A percentile compares a stretch with the other conserved stretches of the same genome.
These are phyloP conservation scores for Gerosis bhagava DNA, from an alignment of 2,888 invertebrate species.

Conservation along the genomic window DNA sequence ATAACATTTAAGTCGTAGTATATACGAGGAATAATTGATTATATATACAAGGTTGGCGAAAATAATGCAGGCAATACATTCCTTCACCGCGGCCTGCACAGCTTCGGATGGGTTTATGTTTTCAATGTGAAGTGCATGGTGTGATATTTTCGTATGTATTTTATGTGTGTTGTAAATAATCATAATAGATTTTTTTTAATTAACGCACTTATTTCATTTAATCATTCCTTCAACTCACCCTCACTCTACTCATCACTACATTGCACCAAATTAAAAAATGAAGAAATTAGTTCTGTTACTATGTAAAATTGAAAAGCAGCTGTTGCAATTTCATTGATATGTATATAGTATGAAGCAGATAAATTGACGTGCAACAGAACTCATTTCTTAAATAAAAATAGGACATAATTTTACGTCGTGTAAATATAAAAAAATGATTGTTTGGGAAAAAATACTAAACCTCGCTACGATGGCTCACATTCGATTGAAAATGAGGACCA, in stretches of 20 bases:
- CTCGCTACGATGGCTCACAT: slow-evolving; percentile 6
- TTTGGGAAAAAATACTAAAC: slow-evolving; percentile 23
- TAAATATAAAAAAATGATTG: slow-evolving; percentile 22
- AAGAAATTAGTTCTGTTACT: slow-evolving; percentile 43
- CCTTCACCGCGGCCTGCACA: slow-evolving; percentile 68
- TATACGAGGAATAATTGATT: slow-evolving; percentile 34
- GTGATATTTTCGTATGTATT: slow-evolving; percentile 68
- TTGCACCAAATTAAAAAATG: slow-evolving; percentile 38
- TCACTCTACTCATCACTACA: slow-evolving; percentile 55
- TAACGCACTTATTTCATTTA: slow-evolving; percentile 78
- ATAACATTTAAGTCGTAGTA: slow-evolving; percentile 35
- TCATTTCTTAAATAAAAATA: slow-evolving; percentile 22
- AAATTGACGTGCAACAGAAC: slow-evolving; percentile 28
- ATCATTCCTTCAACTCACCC: slow-evolving; percentile 63
- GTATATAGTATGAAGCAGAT: no score
- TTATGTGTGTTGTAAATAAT: slow-evolving; percentile 75
- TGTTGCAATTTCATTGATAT: no score
- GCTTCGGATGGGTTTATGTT: slow-evolving; percentile 67
- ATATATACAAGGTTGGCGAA: slow-evolving; percentile 34
- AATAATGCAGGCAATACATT: slow-evolving; percentile 63
- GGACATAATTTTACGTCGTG: slow-evolving; percentile 11
- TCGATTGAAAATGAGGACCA: slow-evolving; percentile 16
- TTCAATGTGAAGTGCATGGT: slow-evolving; percentile 79
- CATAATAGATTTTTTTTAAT: slow-evolving; percentile 75
- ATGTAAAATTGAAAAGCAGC: no score